Evolutionary conservation across 2,113 vertebrate species (phyloP).

Genomic region (Micronisus gabar): DNA sequence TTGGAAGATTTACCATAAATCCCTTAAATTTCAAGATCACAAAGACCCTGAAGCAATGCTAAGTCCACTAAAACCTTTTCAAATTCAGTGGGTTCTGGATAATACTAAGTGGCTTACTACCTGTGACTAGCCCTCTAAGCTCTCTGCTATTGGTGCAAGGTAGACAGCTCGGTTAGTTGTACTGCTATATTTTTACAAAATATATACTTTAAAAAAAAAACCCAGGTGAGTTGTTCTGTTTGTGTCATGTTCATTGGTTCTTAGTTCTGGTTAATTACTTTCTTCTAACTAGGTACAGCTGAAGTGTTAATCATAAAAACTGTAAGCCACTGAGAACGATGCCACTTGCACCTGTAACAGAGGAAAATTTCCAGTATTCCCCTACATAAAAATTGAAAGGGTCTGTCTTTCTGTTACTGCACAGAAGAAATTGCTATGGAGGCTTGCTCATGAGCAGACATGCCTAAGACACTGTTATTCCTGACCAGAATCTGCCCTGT

Average conservation of each 20-base stretch:
- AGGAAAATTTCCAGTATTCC: neutral
- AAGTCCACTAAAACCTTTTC: neutral
- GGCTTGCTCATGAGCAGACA: neutral
- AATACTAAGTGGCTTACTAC: neutral
- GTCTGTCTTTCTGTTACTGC: neutral
- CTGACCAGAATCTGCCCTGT: neutral
- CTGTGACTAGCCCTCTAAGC: neutral
- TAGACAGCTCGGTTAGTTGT: neutral
- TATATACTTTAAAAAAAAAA: neutral
- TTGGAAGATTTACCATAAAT: slow-evolving; percentile 12
- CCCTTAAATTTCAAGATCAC: neutral
- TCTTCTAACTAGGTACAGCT: neutral
- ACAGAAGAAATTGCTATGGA: neutral
- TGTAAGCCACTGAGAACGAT: neutral
- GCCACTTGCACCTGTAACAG: neutral
- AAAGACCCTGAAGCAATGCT: neutral
- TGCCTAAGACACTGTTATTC: neutral
- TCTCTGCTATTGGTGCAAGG: neutral
- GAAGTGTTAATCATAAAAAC: slow-evolving; percentile 21
- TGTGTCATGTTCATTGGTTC: neutral
- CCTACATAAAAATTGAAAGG: neutral
- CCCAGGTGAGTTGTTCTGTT: neutral
- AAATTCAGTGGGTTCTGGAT: neutral
- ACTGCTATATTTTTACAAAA: neutral
- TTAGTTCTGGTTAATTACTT: neutral